A percentile compares a stretch with the other conserved stretches of the same genome.
These are phyloP conservation scores for Schlechtendalia chinensis DNA, from an alignment of 1,140 invertebrate species.

Conservation along the genomic window DNA sequence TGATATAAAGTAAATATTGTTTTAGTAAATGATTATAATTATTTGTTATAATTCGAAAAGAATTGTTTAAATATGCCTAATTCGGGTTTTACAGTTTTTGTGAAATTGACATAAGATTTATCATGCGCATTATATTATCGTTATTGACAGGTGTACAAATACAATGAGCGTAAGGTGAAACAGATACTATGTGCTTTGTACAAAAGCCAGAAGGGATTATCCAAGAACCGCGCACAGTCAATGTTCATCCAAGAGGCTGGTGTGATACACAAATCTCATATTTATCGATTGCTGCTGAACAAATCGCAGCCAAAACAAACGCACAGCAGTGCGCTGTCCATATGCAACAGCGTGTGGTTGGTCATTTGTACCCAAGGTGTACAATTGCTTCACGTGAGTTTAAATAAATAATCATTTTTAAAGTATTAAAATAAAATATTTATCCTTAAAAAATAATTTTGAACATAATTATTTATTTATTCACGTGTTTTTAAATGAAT, in stretches of 20 bases:
- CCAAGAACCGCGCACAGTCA: constrained; percentile 73
- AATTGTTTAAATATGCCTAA: too few species aligned
- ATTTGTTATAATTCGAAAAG: too few species aligned
- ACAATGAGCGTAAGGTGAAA: constrained; percentile 60
- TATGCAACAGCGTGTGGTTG: constrained; percentile 62
- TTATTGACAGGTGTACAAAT: constrained; percentile 56
- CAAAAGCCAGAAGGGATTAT: constrained; percentile 72
- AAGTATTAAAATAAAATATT: too few species aligned
- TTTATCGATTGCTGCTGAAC: constrained; percentile 79
- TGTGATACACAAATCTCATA: constrained; percentile 80
- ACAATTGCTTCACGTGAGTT: constrained; percentile 67
- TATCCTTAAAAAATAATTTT: too few species aligned
- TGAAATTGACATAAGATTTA: too few species aligned
- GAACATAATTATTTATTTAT: too few species aligned
- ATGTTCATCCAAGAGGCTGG: constrained; percentile 88
- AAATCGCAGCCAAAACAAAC: constrained; percentile 69
- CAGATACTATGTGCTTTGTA: constrained; percentile 64
- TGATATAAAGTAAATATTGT: too few species aligned
- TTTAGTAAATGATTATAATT: too few species aligned
- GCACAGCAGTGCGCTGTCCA: constrained; percentile 60
- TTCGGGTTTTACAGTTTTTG: too few species aligned
- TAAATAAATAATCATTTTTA: too few species aligned
- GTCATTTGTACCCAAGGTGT: constrained; percentile 84
- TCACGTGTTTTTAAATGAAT: too few species aligned
- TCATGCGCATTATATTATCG: not conserved